Evolutionary conservation across 2,888 invertebrate species (phyloP).

Genomic region (Eupithecia vulgata): DNA sequence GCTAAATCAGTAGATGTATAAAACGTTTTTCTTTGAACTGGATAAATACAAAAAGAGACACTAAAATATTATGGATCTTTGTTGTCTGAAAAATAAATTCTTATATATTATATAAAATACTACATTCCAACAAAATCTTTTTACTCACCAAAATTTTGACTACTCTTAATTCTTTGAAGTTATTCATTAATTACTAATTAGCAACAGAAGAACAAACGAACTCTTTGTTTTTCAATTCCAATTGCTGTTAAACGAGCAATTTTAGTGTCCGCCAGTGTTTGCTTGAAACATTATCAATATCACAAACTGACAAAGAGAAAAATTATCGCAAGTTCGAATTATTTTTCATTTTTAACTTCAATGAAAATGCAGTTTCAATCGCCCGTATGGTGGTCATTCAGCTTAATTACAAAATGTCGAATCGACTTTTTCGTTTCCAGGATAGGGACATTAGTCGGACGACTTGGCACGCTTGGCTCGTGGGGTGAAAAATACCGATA

Average conservation of each 20-base stretch:
- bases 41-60: neutral
- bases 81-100: too few species aligned
- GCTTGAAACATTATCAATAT: neutral
- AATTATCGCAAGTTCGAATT: neutral
- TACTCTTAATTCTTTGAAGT: neutral
- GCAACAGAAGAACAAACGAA: conserved; percentile 18
- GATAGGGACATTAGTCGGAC: conserved; percentile 53
- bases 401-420: conserved; percentile 29
- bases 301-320: neutral
- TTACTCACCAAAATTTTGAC: neutral
- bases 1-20: neutral
- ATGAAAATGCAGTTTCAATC: neutral
- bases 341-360: neutral
- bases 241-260: neutral
- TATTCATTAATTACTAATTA: conserved; percentile 16
- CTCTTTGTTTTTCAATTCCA: conserved; percentile 18
- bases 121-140: neutral
- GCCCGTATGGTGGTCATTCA: neutral
- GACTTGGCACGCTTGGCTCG: conserved; percentile 56
- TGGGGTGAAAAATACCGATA: conserved; percentile 59
- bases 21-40: neutral
- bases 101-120: too few species aligned
- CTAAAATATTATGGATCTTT: too few species aligned
- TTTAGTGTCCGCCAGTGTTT: neutral
- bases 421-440: conserved; percentile 42